A percentile compares a stretch with the other conserved stretches of the same genome.
Evolutionary conservation across 2,888 invertebrate genomes (phyloP).

Genomic region (Argyresthia albistria): DNA sequence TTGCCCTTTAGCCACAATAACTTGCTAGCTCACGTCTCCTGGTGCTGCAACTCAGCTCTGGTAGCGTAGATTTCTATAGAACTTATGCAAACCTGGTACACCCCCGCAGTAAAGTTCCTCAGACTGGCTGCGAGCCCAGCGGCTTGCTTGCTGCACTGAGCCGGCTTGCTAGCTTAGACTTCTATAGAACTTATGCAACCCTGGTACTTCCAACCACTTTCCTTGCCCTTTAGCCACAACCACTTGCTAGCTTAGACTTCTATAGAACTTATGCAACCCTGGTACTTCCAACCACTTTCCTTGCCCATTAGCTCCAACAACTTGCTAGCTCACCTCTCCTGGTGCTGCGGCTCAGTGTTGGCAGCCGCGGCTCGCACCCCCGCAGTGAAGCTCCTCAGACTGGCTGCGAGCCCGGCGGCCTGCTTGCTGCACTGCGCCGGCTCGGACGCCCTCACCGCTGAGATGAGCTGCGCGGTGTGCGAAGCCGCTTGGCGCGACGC

Average conservation of each 20-base stretch:
- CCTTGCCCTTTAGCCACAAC: too few relatives aligned
- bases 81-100: too few relatives aligned
- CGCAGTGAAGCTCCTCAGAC: conserved; percentile 80
- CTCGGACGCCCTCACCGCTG: conserved; percentile 87
- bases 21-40: neutral
- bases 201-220: too few relatives aligned
- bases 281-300: too few relatives aligned
- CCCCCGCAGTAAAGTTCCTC: neutral
- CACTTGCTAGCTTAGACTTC: too few relatives aligned
- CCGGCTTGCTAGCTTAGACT: neutral
- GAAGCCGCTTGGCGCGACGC: conserved; percentile 84
- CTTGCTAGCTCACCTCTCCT: neutral
- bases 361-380: conserved; percentile 87
- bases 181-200: too few relatives aligned
- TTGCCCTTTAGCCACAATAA: too few relatives aligned
- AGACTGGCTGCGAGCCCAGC: neutral
- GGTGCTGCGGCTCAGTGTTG: conserved; percentile 30
- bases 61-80: too few relatives aligned
- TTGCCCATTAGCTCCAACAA: neutral
- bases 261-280: too few relatives aligned
- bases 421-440: conserved; percentile 84
- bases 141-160: neutral
- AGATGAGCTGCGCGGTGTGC: conserved; percentile 87
- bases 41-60: neutral
- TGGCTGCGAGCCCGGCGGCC: conserved; percentile 84